These are phyloP conservation scores for Drosophila tsacasi DNA, from an alignment of 1,140 invertebrate species.

Conservation along the genomic window DNA sequence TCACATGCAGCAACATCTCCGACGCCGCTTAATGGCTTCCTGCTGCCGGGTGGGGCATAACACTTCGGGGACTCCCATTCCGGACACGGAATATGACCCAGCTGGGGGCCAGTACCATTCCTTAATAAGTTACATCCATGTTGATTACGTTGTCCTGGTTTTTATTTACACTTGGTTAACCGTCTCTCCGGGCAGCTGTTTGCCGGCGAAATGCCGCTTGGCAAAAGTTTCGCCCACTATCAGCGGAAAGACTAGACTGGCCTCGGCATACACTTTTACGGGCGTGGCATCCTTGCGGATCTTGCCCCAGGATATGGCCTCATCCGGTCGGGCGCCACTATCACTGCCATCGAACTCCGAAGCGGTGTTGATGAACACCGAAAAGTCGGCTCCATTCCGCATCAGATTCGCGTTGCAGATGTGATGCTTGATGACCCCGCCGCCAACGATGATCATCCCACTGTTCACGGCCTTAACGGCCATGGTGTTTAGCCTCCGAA, in stretches of 20 bases:
- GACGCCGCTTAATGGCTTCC: slow-evolving; percentile 63
- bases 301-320: slow-evolving; percentile 99
- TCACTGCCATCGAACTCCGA: slow-evolving; percentile 99
- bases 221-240: slow-evolving; percentile 99
- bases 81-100: slow-evolving; percentile 25
- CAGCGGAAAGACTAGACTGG: slow-evolving; percentile 97
- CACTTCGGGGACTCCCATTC: slow-evolving; percentile 56
- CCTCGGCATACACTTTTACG: slow-evolving; percentile 98
- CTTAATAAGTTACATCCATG: slow-evolving; percentile 42
- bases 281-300: slow-evolving; percentile 94
- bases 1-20: slow-evolving; percentile 57
- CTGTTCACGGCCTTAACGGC: slow-evolving; percentile 96
- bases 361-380: slow-evolving; percentile 98
- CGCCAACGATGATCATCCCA: slow-evolving; percentile 99
- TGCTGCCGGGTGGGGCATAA: slow-evolving; percentile 38
- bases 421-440: slow-evolving; percentile 99
- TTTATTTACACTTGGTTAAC: slow-evolving; percentile 46
- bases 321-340: slow-evolving; percentile 98
- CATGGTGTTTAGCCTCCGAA: slow-evolving; percentile 95
- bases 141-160: slow-evolving; percentile 40
- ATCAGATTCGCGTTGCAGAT: slow-evolving; percentile 99
- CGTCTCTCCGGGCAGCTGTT: slow-evolving; percentile 25
- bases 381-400: slow-evolving; percentile 99
- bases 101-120: slow-evolving; percentile 21
- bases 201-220: slow-evolving; percentile 82